These are phyloP conservation scores for Cacatua alba DNA, from an alignment of 2,113 vertebrate genomes.

Conservation along the genomic window DNA sequence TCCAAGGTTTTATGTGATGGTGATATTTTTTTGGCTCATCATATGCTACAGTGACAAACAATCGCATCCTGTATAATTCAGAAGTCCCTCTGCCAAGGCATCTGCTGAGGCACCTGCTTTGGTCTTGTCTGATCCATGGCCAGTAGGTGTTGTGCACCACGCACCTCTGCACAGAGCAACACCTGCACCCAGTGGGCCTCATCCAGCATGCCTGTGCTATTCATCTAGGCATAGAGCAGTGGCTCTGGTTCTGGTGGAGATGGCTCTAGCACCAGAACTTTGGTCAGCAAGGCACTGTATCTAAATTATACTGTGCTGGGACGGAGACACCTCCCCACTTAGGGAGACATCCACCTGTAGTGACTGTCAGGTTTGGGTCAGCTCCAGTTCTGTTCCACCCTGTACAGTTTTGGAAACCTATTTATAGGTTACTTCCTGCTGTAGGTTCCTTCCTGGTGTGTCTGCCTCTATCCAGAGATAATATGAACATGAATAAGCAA, in stretches of 20 bases:
- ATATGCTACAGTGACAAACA: background rate
- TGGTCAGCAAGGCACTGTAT: background rate
- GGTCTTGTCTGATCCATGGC: background rate
- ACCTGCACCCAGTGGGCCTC: background rate
- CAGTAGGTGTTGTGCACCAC: no score
- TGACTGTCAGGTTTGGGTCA: background rate
- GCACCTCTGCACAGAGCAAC: fast-evolving
- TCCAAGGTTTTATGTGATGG: background rate
- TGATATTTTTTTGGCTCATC: background rate
- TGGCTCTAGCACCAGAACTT: background rate
- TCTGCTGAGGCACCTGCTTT: background rate
- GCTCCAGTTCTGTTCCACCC: background rate
- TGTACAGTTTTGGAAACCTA: background rate
- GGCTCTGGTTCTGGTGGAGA: background rate
- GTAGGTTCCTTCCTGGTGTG: background rate
- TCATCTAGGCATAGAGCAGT: fast-evolving
- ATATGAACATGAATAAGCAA: background rate
- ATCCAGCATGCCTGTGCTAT: background rate
- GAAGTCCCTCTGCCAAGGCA: background rate
- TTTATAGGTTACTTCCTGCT: background rate
- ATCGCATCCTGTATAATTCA: background rate
- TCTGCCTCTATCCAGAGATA: background rate
- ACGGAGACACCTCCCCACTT: background rate
- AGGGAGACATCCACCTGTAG: background rate
- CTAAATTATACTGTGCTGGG: background rate